Percentiles rank a stretch among this genome's conserved stretches.
These are phyloP conservation scores for Pangasius macronema DNA, from an alignment of 2,797 vertebrate species.

Conservation along the genomic window DNA sequence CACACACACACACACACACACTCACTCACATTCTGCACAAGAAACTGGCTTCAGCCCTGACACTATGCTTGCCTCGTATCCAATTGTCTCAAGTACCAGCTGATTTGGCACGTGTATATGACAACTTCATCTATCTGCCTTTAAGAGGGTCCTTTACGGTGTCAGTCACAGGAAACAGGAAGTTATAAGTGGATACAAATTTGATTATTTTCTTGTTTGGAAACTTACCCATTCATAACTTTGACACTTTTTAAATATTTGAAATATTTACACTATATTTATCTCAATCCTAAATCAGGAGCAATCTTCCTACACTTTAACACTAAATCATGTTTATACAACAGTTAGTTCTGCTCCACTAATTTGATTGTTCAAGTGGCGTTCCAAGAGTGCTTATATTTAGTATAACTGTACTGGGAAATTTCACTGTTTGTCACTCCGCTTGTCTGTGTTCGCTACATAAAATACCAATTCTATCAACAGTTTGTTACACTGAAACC, in stretches of 20 bases:
- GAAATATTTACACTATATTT: background rate
- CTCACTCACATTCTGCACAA: background rate
- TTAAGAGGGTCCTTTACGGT: background rate
- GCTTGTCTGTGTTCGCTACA: background rate
- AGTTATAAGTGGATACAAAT: background rate
- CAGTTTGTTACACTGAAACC: background rate
- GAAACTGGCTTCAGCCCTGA: background rate
- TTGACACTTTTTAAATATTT: background rate
- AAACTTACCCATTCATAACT: background rate
- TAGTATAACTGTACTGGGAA: background rate
- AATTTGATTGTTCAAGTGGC: background rate
- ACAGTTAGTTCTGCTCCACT: background rate
- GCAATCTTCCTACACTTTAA: background rate
- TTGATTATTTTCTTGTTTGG: background rate
- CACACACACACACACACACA: background rate
- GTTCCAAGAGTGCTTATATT: background rate
- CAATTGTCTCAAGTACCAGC: constrained; percentile 35
- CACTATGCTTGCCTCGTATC: constrained; percentile 41
- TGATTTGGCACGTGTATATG: constrained; percentile 6
- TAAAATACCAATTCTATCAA: background rate
- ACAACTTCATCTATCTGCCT: background rate
- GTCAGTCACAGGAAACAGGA: background rate
- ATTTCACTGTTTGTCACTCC: background rate
- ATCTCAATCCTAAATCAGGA: background rate
- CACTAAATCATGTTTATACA: background rate